Evolutionary conservation across 1,140 invertebrate genomes (phyloP).

Genomic region (Babylonia areolata): DNA sequence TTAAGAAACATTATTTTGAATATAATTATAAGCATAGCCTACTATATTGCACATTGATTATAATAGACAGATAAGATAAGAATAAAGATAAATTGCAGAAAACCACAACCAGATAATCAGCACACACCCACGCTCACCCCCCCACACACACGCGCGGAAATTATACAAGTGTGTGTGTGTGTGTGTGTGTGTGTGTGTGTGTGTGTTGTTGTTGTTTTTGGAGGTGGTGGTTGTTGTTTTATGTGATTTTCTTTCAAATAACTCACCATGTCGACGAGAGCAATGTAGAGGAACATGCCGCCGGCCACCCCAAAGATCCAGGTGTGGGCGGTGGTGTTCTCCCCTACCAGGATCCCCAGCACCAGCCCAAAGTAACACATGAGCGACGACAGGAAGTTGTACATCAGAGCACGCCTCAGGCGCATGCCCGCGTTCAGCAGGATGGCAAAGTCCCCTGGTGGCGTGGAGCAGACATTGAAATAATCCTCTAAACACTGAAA

Average conservation of each 20-base stretch:
- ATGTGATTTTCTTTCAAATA: background rate
- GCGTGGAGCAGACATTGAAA: too few relatives aligned
- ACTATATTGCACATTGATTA: too few relatives aligned
- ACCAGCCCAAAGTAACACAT: constrained; percentile 83
- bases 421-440: constrained; percentile 84
- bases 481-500: too few relatives aligned
- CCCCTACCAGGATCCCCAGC: constrained; percentile 78
- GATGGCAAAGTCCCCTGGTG: constrained; percentile 85
- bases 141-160: too few relatives aligned
- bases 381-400: constrained; percentile 83
- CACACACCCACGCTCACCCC: too few relatives aligned
- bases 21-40: too few relatives aligned
- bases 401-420: constrained; percentile 81
- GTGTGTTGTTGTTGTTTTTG: too few relatives aligned
- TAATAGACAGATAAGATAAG: too few relatives aligned
- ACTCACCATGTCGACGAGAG: constrained; percentile 82
- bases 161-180: background rate
- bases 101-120: too few relatives aligned
- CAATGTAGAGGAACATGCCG: constrained; percentile 83
- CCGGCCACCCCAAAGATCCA: constrained; percentile 81
- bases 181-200: background rate
- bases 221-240: too few relatives aligned
- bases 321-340: constrained; percentile 71
- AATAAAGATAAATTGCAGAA: too few relatives aligned
- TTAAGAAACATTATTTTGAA: too few relatives aligned